Evolutionary conservation across 2,888 invertebrate species (phyloP).

Genomic region (Tyria jacobaeae): DNA sequence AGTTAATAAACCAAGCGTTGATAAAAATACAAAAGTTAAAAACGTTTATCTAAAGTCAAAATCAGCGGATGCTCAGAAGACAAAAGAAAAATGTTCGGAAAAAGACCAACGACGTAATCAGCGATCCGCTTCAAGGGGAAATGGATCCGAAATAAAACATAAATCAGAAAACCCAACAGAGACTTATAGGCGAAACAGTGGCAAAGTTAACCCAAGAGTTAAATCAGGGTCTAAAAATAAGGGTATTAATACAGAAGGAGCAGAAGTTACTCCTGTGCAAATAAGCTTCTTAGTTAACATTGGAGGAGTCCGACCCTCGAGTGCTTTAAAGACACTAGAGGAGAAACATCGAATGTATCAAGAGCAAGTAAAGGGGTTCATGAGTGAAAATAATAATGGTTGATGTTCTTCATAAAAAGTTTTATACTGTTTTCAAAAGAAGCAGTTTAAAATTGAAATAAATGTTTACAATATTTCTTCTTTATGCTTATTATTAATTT

Average conservation of each 20-base stretch:
- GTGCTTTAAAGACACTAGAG: conserved; percentile 69
- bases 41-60: conserved; percentile 60
- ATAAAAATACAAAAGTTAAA: conserved; percentile 52
- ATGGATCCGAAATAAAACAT: conserved; percentile 28
- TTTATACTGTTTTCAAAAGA: not conserved
- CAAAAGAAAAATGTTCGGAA: conserved; percentile 37
- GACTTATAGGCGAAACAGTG: conserved; percentile 5
- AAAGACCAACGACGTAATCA: conserved; percentile 36
- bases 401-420: conserved; percentile 27
- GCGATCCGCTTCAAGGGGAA: conserved; percentile 25
- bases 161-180: conserved; percentile 31
- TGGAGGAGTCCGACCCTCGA: conserved; percentile 68
- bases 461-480: conserved; percentile 2
- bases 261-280: conserved; percentile 65
- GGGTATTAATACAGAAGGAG: conserved; percentile 57
- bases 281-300: conserved; percentile 77
- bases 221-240: conserved; percentile 60
- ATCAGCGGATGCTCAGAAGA: conserved; percentile 58
- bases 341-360: conserved; percentile 80
- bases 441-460: conserved; percentile 1
- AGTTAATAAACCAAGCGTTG: conserved; percentile 64
- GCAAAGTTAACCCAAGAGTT: conserved; percentile 39
- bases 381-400: conserved; percentile 51
- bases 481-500: conserved; percentile 4
- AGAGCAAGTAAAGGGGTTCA: conserved; percentile 73